Conservation (phyloP, 2,113 vertebrate genomes). For the Amazona guildingii region DNA sequence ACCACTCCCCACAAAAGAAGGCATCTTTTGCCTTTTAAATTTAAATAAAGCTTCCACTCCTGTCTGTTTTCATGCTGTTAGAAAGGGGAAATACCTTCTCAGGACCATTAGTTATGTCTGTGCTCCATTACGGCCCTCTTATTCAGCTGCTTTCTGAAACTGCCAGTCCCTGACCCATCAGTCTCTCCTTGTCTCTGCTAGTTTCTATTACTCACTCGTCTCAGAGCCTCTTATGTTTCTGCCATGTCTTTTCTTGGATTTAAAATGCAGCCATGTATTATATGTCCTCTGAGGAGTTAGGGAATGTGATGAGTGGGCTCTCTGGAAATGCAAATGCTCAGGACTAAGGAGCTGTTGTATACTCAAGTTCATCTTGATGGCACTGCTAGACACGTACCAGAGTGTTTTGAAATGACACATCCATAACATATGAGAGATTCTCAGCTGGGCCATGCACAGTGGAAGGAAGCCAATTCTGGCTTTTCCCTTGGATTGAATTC, state of each 20-base stretch:
- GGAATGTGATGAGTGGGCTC: not conserved
- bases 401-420: not conserved
- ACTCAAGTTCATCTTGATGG: not conserved
- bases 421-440: too few species aligned
- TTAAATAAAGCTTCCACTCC: not conserved
- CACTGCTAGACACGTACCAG: accelerated
- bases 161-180: not conserved
- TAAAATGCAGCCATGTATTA: not conserved
- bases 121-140: not conserved
- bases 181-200: not conserved
- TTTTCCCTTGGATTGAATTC: not conserved
- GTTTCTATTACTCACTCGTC: not conserved
- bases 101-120: not conserved
- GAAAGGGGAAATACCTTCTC: not conserved
- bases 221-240: not conserved
- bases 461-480: not conserved
- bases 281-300: not conserved
- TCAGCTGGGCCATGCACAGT: not conserved
- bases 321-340: not conserved
- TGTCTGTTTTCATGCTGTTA: not conserved
- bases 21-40: not conserved
- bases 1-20: not conserved
- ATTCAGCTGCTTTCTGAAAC: not conserved
- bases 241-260: not conserved
- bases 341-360: not conserved